A percentile compares a stretch with the other conserved stretches of the same genome.
These are phyloP conservation scores for Crotalus horridus DNA, from an alignment of 2,113 vertebrate species.

Conservation along the genomic window DNA sequence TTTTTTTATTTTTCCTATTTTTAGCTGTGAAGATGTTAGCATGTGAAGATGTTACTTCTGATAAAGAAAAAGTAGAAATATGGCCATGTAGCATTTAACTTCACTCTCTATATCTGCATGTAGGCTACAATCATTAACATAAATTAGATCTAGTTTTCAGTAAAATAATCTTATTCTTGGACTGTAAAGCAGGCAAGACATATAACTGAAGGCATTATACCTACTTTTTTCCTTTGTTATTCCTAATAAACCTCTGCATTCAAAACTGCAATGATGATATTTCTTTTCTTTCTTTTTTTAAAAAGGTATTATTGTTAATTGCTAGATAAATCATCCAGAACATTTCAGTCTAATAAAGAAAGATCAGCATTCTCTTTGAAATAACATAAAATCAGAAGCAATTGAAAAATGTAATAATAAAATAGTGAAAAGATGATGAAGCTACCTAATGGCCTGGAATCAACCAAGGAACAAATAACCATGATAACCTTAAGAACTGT, in stretches of 20 bases:
- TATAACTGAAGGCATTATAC: neutral
- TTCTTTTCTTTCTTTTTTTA: neutral
- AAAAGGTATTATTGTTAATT: neutral
- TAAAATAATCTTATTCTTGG: neutral
- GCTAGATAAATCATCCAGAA: neutral
- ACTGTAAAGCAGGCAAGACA: neutral
- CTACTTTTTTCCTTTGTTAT: neutral
- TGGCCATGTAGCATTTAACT: neutral
- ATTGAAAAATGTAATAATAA: neutral
- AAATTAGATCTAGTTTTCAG: neutral
- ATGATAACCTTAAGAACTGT: neutral
- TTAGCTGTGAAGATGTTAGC: neutral
- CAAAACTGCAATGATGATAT: neutral
- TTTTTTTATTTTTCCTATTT: neutral
- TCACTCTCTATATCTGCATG: neutral
- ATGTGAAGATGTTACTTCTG: neutral
- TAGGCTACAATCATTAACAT: neutral
- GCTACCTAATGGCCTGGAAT: neutral
- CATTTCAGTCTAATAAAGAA: neutral
- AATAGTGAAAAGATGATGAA: neutral
- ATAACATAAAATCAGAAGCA: neutral
- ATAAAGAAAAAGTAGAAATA: neutral
- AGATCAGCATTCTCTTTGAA: neutral
- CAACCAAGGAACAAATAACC: neutral
- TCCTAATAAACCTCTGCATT: neutral